Evolutionary conservation across 2,797 vertebrate genomes (phyloP), one percentile per base, ranked within the genome.

Genomic region (Arnoldichthys spilopterus): DNA sequence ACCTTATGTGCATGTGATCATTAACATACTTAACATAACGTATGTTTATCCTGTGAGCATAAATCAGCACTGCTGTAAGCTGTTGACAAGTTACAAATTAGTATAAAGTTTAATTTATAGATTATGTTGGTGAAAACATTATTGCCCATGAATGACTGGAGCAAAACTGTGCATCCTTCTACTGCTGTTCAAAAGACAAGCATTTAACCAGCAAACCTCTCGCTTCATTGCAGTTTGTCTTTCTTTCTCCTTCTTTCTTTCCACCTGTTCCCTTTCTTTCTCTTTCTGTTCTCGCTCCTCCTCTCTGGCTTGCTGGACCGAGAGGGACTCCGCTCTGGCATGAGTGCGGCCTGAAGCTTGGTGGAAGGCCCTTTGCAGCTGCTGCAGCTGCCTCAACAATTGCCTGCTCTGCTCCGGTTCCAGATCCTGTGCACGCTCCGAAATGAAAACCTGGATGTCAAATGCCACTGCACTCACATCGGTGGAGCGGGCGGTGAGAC

Each of bases 371-470:
- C 81, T 92, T 88, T 98, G 97, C 59, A 98, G 91, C 88, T 95
- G 94, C 62, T 95, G 95, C 18, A 98, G 94, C 86, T 94, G 93
- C 80, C 91, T 89, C 74, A 98, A 93, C 28, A 99, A 92, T 80
- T 90, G 92, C 79, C 93, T 88, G 91, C 95, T 98, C 90, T 97
- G 96, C 85, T 96, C 94, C 0, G 95, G 95, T 2, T 86, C 92
- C 81, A 98, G 82, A 81, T 99, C 96, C 88, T 95, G 96, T 0
- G 96, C 95, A 0, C 93, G 94, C 91, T 99, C 96, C 0, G 97
- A 97, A 87, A 98, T 94, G 78, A 99, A 97, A 75, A 95, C 79
- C 90, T 99, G 96, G 81, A 96, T 87, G 84, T 95, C 93, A 0
- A 94, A 93, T 54, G 93, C 96, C 0, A 94, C 85, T 22, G 72